Conservation (phyloP, 1,140 invertebrate genomes). For the Popillia japonica region DNA sequence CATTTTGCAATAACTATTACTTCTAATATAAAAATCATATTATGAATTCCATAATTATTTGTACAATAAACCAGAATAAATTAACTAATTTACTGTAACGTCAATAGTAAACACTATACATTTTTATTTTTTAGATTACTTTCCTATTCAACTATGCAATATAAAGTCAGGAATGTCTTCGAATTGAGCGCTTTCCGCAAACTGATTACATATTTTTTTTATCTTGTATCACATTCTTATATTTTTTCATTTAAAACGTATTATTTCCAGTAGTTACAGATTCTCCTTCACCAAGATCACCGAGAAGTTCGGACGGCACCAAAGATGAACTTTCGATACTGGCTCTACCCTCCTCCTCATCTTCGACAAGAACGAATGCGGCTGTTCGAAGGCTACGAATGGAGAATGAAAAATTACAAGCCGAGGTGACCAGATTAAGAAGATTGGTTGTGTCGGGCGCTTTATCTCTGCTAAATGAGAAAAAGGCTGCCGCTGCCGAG, state of each 20-base stretch:
- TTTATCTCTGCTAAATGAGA: conserved; percentile 51
- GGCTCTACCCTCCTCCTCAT: conserved; percentile 51
- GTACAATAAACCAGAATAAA: too few species aligned
- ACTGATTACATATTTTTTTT: too few species aligned
- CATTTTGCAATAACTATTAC: too few species aligned
- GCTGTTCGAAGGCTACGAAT: conserved; percentile 66
- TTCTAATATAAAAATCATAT: too few species aligned
- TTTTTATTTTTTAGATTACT: too few species aligned
- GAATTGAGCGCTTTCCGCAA: too few species aligned
- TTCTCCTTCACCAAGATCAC: conserved; percentile 55
- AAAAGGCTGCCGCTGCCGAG: conserved; percentile 45
- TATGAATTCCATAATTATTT: too few species aligned
- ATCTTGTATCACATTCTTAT: not conserved
- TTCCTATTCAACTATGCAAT: too few species aligned
- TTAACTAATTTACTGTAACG: too few species aligned
- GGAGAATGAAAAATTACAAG: conserved; percentile 73
- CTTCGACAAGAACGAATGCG: conserved; percentile 54
- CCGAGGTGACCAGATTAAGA: conserved; percentile 70
- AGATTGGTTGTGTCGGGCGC: conserved; percentile 62
- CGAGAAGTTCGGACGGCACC: conserved; percentile 54
- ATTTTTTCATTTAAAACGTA: not conserved
- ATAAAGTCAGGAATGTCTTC: too few species aligned
- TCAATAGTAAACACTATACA: too few species aligned
- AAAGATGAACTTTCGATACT: conserved; percentile 51
- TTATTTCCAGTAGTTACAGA: conserved; percentile 44